phyloP scores from a whole-genome alignment of 2,888 invertebrate genomes.

The Dicyrtomina minuta region DNA sequence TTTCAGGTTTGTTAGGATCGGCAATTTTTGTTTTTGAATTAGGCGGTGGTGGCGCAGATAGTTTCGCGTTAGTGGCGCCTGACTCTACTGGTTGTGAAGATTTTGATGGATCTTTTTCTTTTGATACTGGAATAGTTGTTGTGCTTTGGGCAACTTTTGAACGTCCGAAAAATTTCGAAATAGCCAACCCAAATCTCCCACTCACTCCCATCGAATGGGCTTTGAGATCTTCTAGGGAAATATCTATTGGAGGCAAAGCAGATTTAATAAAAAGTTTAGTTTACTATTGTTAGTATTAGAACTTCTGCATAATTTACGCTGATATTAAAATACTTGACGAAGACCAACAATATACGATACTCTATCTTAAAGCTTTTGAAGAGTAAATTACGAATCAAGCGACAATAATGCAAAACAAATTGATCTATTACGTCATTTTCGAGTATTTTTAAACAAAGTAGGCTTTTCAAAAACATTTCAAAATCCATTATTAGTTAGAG shows the following conservation, averaged over 20 bases:
- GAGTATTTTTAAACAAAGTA: background rate
- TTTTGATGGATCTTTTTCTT: background rate
- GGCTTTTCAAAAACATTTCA: background rate
- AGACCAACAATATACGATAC: too few relatives aligned
- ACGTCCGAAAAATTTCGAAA: constrained; percentile 44
- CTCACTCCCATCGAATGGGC: constrained; percentile 47
- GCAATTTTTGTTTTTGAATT: background rate
- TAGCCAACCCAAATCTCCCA: constrained; percentile 43
- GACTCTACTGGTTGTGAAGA: background rate
- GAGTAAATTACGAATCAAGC: too few relatives aligned
- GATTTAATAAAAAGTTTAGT: too few relatives aligned
- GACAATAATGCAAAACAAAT: too few relatives aligned
- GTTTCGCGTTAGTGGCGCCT: too few relatives aligned
- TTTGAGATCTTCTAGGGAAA: constrained; percentile 51
- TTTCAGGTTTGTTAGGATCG: constrained; percentile 5
- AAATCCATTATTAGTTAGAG: too few relatives aligned
- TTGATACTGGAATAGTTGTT: background rate
- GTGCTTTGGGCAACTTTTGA: constrained; percentile 30
- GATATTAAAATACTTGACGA: too few relatives aligned
- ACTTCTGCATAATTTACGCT: too few relatives aligned
- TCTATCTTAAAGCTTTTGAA: too few relatives aligned
- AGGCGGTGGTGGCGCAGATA: background rate
- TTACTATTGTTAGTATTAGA: too few relatives aligned
- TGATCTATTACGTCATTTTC: background rate
- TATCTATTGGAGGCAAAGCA: constrained; percentile 44